A percentile compares a stretch with the other conserved stretches of the same genome.
phyloP scores from a whole-genome alignment of 2,888 invertebrate genomes.

The Yponomeuta malinellus region DNA sequence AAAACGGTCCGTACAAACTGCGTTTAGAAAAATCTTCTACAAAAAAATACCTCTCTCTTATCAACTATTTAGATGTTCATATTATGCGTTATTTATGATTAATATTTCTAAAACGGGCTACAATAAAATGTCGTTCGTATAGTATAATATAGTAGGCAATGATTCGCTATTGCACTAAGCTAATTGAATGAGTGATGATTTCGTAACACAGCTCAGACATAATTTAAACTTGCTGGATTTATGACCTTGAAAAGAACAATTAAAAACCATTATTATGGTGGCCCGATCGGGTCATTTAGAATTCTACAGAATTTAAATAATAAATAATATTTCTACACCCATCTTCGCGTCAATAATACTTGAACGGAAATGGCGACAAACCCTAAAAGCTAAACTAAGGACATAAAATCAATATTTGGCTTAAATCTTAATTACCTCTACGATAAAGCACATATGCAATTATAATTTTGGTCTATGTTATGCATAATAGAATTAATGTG shows the following conservation, averaged over 20 bases:
- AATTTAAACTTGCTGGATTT: slow-evolving; percentile 19
- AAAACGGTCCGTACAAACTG: slow-evolving; percentile 65
- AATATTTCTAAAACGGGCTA: slow-evolving; percentile 37
- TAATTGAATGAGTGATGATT: slow-evolving; percentile 26
- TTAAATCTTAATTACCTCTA: slow-evolving; percentile 73
- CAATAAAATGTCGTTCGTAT: slow-evolving; percentile 38
- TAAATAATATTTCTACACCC: slow-evolving; percentile 57
- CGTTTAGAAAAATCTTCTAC: slow-evolving; percentile 62
- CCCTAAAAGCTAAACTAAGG: slow-evolving; percentile 58
- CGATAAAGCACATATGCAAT: slow-evolving; percentile 68
- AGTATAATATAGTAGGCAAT: slow-evolving; percentile 26
- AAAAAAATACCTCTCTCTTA: slow-evolving; percentile 65
- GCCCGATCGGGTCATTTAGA: too few species aligned
- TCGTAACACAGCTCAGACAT: slow-evolving; percentile 17
- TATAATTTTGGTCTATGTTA: slow-evolving; percentile 75
- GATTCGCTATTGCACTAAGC: slow-evolving; percentile 33
- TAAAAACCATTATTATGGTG: too few species aligned
- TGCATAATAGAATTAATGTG: slow-evolving; percentile 65
- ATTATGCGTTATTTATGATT: slow-evolving; percentile 60
- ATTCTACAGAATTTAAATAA: slow-evolving; percentile 48
- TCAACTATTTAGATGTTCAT: slow-evolving; percentile 49
- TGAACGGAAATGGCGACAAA: slow-evolving; percentile 58
- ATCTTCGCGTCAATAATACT: slow-evolving; percentile 63
- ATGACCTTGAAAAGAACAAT: too few species aligned
- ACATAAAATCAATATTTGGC: slow-evolving; percentile 75